These are phyloP conservation scores for Avahi laniger DNA, from an alignment of 2,797 vertebrate species.

Conservation along the genomic window DNA sequence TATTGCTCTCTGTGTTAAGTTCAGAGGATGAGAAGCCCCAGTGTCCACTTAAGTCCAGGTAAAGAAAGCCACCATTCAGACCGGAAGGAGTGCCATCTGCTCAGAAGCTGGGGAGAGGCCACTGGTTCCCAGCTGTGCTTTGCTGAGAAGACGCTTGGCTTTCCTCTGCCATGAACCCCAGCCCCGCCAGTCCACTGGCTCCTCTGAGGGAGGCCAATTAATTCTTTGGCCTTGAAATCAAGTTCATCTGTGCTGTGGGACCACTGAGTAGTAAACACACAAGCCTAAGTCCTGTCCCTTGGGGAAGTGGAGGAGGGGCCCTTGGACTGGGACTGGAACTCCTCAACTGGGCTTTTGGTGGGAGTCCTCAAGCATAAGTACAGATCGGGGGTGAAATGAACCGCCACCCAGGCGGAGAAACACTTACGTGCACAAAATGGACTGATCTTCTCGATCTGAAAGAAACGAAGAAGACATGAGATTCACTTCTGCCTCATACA, in stretches of 20 bases:
- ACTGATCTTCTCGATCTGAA: slow-evolving; percentile 96
- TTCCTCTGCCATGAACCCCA: not conserved
- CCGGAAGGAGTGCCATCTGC: accelerated
- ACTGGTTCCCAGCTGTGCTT: not conserved
- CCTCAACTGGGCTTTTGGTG: not conserved
- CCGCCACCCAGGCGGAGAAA: not conserved
- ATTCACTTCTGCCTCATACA: not conserved
- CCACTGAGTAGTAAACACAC: not conserved
- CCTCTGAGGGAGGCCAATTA: not conserved
- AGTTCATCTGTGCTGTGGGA: not conserved
- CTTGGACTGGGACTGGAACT: not conserved
- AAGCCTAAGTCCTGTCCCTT: not conserved
- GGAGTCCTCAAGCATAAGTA: not conserved
- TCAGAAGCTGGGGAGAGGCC: not conserved
- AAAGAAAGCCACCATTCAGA: not conserved
- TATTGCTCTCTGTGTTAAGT: not conserved
- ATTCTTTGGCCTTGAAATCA: not conserved
- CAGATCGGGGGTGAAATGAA: not conserved
- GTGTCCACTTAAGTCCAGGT: not conserved
- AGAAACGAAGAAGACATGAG: slow-evolving; percentile 72
- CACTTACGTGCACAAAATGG: slow-evolving; percentile 99
- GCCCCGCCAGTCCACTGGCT: not conserved
- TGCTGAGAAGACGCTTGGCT: not conserved
- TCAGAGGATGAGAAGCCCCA: not conserved
- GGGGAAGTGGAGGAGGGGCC: not conserved